These are phyloP conservation scores for Axinella damicornis DNA, from an alignment of 37 sponge, comb jelly and placozoan species.

Conservation along the genomic window DNA sequence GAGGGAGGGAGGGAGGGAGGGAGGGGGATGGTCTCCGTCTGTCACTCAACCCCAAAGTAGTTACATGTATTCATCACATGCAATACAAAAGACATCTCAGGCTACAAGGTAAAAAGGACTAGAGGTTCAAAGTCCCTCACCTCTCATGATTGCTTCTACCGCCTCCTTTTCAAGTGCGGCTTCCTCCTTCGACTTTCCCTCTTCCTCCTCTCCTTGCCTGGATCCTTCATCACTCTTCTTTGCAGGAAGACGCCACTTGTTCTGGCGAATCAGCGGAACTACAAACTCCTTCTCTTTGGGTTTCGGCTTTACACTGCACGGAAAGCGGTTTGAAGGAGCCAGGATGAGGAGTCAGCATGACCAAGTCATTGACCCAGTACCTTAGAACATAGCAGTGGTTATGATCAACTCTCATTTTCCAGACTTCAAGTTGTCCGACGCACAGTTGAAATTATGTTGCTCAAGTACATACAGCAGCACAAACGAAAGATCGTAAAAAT, in stretches of 20 bases:
- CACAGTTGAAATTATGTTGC: no score
- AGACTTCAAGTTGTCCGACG: no score
- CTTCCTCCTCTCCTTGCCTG: not conserved
- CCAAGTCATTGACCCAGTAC: no score
- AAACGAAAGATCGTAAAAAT: no score
- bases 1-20: not conserved
- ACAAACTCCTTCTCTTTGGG: slow-evolving; percentile 59
- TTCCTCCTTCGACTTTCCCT: slow-evolving; percentile 38
- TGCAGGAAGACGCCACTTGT: slow-evolving; percentile 46
- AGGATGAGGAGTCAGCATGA: not conserved
- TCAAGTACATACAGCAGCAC: no score
- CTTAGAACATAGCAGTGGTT: no score
- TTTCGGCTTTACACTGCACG: slow-evolving; percentile 46
- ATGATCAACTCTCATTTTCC: no score
- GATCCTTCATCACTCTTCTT: not conserved
- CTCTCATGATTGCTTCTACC: slow-evolving; percentile 74
- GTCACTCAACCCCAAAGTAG: not conserved
- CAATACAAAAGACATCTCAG: not conserved
- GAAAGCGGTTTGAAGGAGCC: not conserved
- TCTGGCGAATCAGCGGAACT: slow-evolving; percentile 56
- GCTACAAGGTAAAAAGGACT: not conserved
- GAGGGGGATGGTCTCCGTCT: not conserved
- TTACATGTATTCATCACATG: not conserved
- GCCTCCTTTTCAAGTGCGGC: slow-evolving; percentile 62
- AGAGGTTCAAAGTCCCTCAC: not conserved